A percentile compares a stretch with the other conserved stretches of the same genome.
phyloP scores from a whole-genome alignment of 2,113 vertebrate genomes.

The Xiphophorus hellerii region DNA sequence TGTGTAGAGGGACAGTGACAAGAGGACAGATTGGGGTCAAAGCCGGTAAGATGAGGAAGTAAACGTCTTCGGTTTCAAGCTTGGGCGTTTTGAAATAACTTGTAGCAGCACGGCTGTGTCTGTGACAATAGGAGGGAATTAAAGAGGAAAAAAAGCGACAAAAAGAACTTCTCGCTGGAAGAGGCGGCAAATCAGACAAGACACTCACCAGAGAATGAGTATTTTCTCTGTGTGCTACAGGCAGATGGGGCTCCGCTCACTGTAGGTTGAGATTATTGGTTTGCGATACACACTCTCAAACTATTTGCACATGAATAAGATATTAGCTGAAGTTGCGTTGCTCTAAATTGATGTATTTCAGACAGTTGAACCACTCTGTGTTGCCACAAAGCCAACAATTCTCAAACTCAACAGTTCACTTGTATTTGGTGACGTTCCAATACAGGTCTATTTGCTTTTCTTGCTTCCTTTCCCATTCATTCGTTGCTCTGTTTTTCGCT shows the following conservation, averaged over 20 bases:
- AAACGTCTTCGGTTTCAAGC: slow-evolving; percentile 17
- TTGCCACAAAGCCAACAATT: slow-evolving; percentile 1
- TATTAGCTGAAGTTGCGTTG: slow-evolving; percentile 30
- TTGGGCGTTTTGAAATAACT: slow-evolving; percentile 35
- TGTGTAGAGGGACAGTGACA: slow-evolving; percentile 37
- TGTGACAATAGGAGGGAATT: slow-evolving; percentile 7
- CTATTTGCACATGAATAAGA: slow-evolving; percentile 67
- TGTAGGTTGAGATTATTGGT: slow-evolving; percentile 29
- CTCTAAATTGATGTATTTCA: slow-evolving; percentile 23
- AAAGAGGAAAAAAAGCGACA: slow-evolving; percentile 26
- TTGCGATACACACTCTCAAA: slow-evolving; percentile 22
- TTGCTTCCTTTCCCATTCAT: not conserved
- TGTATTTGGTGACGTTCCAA: not conserved
- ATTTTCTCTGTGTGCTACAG: slow-evolving; percentile 33
- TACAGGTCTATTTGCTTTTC: not conserved
- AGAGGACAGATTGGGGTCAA: slow-evolving; percentile 66
- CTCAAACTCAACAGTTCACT: slow-evolving; percentile 14
- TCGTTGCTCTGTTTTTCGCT: slow-evolving; percentile 1
- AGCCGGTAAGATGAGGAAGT: slow-evolving; percentile 33
- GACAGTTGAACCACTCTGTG: slow-evolving; percentile 5
- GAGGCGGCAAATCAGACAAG: slow-evolving; percentile 42
- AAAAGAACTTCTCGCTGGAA: slow-evolving; percentile 24
- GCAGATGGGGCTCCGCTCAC: slow-evolving; percentile 31
- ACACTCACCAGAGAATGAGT: slow-evolving; percentile 38
- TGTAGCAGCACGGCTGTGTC: slow-evolving; percentile 2